A percentile compares a stretch with the other conserved stretches of the same genome.
phyloP scores from a whole-genome alignment of 1,140 invertebrate species.

The Diuraphis noxia region DNA sequence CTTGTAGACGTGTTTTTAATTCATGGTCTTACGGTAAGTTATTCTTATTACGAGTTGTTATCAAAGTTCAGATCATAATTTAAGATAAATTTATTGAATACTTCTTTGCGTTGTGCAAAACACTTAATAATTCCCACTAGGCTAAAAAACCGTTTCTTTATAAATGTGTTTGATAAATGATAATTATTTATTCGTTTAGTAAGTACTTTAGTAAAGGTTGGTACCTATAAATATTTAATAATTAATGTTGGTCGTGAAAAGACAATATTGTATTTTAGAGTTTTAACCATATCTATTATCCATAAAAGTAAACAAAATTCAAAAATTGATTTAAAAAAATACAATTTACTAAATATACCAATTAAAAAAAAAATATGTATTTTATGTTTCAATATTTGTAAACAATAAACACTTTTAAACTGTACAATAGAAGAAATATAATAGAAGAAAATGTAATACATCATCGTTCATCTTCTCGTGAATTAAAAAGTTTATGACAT shows the following conservation, averaged over 20 bases:
- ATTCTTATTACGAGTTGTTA: background rate
- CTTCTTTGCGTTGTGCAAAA: no score
- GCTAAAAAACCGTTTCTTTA: background rate
- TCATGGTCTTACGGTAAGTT: background rate
- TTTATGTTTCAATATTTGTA: background rate
- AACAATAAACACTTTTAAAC: background rate
- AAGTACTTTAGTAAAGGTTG: background rate
- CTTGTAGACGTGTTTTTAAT: slow-evolving; percentile 3
- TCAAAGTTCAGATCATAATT: background rate
- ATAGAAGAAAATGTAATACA: background rate
- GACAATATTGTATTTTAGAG: background rate
- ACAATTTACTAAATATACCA: background rate
- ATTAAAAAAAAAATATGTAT: background rate
- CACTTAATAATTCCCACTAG: background rate
- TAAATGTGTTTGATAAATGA: background rate
- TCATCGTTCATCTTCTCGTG: background rate
- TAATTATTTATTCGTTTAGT: background rate
- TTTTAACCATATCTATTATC: background rate
- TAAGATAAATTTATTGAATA: background rate
- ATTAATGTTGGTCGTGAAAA: background rate
- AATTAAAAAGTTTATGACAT: background rate
- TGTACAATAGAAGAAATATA: background rate
- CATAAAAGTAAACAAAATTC: background rate
- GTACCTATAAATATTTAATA: background rate
- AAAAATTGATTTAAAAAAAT: background rate